Evolutionary conservation across 2,797 vertebrate genomes (phyloP), one percentile per base, ranked within the genome.

Genomic region (Microctenopoma steveboyesi): DNA sequence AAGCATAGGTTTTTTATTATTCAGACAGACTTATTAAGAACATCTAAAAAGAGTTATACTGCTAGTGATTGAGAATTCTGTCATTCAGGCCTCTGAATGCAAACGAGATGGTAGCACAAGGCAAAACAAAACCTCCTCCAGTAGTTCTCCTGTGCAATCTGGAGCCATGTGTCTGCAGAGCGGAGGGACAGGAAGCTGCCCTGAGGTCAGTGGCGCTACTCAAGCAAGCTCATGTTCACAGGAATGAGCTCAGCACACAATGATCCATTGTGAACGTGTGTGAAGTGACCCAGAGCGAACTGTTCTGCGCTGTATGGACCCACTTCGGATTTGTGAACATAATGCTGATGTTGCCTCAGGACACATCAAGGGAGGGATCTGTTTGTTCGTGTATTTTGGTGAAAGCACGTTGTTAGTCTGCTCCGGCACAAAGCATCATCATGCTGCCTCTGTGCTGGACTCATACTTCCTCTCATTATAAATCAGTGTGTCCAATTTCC

Each of bases 151-250:
- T 37, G 42, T 66, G 57, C 14, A 54, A 14, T 73, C 47, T 54
- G 53, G 39, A 43, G 54, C 46, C 0, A 48, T 28, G 52, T 35
- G 54, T 62, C 13, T 45, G 58, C 64, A 58, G 46, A 78, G 65
- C 35, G 62, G 61, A 55, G 45, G 55, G 64, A 83, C 78, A 77
- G 79, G 79, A 87, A 87, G 74, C 72, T 64, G 76, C 60, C 82
- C 78, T 39, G 30, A 71, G 83, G 87, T 84, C 77, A 61, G 78
- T 2, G 3, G 25, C 25, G 14, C 58, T 77, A 56, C 53, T 69
- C 55, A 73, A 33, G 56, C 13, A 7, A 53, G 56, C 77, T 82
- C 72, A 43, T 87, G 72, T 59, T 83, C 47, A 33, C 55, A 16
- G 16, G 56, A 72, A 39, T 59, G 69, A 69, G 69, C 69, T 73